Base-by-base conservation (phyloP, 2,888 invertebrate species). In the Ashinkailepas kermadecensis region DNA sequence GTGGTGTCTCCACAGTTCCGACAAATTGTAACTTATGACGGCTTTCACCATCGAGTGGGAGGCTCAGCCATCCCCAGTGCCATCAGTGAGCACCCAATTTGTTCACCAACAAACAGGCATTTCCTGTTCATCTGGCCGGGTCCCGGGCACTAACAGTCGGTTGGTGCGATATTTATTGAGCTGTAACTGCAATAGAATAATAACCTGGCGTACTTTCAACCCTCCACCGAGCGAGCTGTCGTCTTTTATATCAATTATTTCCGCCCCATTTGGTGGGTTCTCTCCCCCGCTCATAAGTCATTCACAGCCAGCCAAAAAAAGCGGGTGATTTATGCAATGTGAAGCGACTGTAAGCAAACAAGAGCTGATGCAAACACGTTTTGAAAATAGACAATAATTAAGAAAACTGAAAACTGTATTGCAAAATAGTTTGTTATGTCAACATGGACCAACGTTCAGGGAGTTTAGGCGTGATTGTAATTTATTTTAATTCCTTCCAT, bases 231-330 rank as follows among this genome's bases (percentile, higher is more conserved):
- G 67, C 12, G 23, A 12, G 67, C 67, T 21, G n/a, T 21, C 67
- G 39, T 39, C 25, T 39, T 70, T 25, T 70, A 23, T 39, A 15
- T 70, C 70, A 70, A 70, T 70, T 70, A 70, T 70, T 70, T 70
- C 70, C 39, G 70, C 70, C 15, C 70, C 70, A 70, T 70, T 70
- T 70, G 70, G 15, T 23, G 39, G 70, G 6, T 6, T 23, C 67
- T 67, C n/a, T 13, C 67, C 12, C 23, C 39, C 11, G 23, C 23
- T 25, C 70, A 39, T 39, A 70, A 70, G 23, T 70, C 70, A 70
- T 39, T 70, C 39, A 70, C 23, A 15, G 39, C 12, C 39, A 39
- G 39, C n/a, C 10, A 39, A 23, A 25, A 25, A 70, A 70, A 65
- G 39, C 23, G 39, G 10, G 39, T 67, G 70, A 70, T 70, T 70